Percentiles rank a stretch among this genome's conserved stretches.
phyloP scores from a whole-genome alignment of 2,888 invertebrate species.

The Spisula subtruncata region DNA sequence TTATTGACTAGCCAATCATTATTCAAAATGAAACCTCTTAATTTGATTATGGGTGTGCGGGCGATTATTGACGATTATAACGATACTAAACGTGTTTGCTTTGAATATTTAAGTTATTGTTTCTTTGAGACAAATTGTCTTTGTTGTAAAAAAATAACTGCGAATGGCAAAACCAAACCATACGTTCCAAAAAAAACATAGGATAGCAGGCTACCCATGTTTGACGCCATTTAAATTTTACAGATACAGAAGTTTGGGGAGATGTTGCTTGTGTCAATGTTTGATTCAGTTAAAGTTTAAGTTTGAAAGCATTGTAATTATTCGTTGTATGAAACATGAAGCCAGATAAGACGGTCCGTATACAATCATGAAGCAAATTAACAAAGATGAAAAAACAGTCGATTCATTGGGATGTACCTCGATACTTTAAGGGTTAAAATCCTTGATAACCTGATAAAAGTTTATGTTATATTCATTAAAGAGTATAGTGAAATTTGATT shows the following conservation, averaged over 20 bases:
- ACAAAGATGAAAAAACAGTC: constrained; percentile 2
- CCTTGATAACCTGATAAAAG: not conserved
- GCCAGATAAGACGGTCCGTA: not conserved
- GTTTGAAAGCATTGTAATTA: not conserved
- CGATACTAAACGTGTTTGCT: no score
- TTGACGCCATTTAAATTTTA: not conserved
- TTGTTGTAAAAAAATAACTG: no score
- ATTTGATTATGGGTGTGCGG: no score
- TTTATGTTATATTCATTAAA: not conserved
- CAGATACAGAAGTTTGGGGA: not conserved
- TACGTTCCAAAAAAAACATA: no score
- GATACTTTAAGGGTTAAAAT: constrained; percentile 1
- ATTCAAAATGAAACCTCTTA: no score
- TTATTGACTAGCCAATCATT: no score
- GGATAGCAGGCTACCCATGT: not conserved
- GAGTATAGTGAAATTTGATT: constrained; percentile 13
- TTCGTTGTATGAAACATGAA: not conserved
- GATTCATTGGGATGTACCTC: not conserved
- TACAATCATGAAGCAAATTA: not conserved
- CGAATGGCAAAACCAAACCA: no score
- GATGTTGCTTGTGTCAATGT: not conserved
- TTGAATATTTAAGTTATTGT: no score
- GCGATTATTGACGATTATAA: no score
- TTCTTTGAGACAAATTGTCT: no score
- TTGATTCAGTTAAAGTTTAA: not conserved